Conservation (phyloP, 2,113 vertebrate species). For the Muntiacus muntjak region DNA sequence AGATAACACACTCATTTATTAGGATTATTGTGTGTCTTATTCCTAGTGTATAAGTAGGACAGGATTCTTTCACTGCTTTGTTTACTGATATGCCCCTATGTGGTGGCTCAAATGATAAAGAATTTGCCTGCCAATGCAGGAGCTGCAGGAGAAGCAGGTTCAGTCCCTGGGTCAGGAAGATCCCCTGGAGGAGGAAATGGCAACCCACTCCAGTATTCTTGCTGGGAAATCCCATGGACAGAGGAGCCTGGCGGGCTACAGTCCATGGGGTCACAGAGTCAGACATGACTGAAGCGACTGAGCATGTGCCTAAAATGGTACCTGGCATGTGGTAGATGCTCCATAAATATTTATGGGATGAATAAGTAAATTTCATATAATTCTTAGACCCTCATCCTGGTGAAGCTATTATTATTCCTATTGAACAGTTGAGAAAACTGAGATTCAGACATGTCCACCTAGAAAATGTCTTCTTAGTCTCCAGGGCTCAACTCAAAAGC, state of each 20-base stretch:
- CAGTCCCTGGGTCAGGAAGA: background rate
- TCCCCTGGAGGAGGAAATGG: background rate
- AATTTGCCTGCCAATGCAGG: background rate
- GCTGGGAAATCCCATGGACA: background rate
- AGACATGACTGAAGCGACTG: background rate
- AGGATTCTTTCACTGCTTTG: background rate
- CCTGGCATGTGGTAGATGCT: background rate
- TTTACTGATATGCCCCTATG: background rate
- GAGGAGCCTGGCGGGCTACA: background rate
- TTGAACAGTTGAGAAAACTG: background rate
- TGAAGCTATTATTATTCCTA: background rate
- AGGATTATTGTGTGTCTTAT: background rate
- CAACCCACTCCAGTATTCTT: background rate
- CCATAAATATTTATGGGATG: background rate
- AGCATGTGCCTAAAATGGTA: background rate
- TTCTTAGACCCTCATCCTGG: background rate
- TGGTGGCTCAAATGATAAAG: background rate
- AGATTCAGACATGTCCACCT: background rate
- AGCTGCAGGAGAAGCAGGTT: background rate
- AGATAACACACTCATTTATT: background rate
- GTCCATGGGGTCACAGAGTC: background rate
- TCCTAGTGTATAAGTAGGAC: background rate
- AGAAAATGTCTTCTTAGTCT: background rate
- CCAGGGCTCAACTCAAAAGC: background rate
- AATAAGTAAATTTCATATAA: background rate